Conservation (phyloP, 2,113 vertebrate genomes). For the Jaculus jaculus region DNA sequence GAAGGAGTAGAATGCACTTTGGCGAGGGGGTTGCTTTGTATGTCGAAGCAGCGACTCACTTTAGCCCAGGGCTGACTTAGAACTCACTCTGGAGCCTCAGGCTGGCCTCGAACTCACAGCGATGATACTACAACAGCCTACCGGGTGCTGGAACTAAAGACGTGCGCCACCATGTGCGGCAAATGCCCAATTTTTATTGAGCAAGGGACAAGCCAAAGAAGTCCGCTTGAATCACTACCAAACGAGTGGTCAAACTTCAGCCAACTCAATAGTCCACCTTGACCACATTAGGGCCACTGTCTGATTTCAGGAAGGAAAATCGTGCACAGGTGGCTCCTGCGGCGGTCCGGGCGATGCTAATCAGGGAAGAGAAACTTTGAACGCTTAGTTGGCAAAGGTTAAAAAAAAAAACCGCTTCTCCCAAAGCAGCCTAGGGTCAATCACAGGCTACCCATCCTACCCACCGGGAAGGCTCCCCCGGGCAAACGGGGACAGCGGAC, state of each 20-base stretch:
- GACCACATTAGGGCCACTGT: neutral
- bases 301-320: neutral
- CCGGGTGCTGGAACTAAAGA: too few species aligned
- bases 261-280: neutral
- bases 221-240: neutral
- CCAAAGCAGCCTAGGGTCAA: neutral
- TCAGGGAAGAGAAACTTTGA: neutral
- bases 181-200: neutral
- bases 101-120: too few species aligned
- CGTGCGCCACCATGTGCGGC: too few species aligned
- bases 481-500: neutral
- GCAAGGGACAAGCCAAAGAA: neutral
- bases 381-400: neutral
- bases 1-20: too few species aligned
- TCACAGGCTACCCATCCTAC: neutral
- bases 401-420: neutral
- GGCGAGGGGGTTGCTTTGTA: too few species aligned
- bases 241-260: neutral
- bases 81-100: too few species aligned
- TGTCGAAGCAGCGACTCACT: too few species aligned
- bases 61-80: too few species aligned
- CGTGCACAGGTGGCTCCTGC: neutral
- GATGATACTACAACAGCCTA: too few species aligned
- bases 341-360: conserved; percentile 1
- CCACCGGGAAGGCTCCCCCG: neutral